Evolutionary conservation across 2,888 invertebrate species (phyloP), one percentile per base, ranked within the genome.

Genomic region (Melanophora roralis): DNA sequence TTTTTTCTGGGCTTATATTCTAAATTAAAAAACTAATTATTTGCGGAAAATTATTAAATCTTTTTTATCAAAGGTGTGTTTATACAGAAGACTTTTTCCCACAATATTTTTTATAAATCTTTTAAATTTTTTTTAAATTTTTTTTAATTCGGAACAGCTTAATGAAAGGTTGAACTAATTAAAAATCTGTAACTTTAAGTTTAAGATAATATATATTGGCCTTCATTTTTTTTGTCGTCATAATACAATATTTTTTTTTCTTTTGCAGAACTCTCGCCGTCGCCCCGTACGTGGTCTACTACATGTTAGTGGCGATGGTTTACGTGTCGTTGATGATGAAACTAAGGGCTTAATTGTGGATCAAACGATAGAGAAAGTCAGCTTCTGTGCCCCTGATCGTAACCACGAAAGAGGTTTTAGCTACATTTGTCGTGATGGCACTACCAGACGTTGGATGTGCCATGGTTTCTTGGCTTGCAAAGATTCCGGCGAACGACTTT

Each of bases 291-390:
- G 96, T 80, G 96, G 97, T 3, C 93, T 96, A 81, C 91, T 98
- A 19, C 96, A 97, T 89, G 96, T 97, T 3, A 96, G 96, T 84
- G 97, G 97, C 4, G 99, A 99, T 90, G 98, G 99, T 0, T 91
- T 99, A 49, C 92, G 99, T 23, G 99, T 99, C 3, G 99, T 99
- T 1, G 99, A 99, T 90, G 99, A 99, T 86, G 98, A 99, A 89
- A 98, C 98, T 34, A 99, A 98, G 91, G 98, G 98, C 36, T 93
- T 99, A 82, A 97, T 99, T 84, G 98, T 99, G 40, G 99, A 99
- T 91, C 99, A 99, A 91, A 99, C 99, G 23, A 99, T 99, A 81
- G 99, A 99, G 91, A 99, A 99, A 91, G 99, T 99, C 3, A 99
- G 99, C n/a, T 99, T 99, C 91, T 99, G 99, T 91, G 99, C 99